phyloP scores from a whole-genome alignment of 1,140 invertebrate genomes.

The Sinonovacula constricta region DNA sequence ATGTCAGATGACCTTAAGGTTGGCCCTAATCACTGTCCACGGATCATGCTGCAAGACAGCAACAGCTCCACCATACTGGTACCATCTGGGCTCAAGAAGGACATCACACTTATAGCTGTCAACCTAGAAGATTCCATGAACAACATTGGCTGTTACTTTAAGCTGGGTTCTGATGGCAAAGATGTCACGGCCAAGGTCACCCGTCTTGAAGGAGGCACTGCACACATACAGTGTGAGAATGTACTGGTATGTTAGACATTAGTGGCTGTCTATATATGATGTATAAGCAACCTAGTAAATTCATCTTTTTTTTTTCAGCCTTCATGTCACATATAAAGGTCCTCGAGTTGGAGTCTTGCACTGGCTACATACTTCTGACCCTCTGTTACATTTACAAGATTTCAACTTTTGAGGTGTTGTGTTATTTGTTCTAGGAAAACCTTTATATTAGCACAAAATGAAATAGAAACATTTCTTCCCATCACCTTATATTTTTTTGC shows the following conservation, averaged over 20 bases:
- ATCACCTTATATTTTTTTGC: too few relatives aligned
- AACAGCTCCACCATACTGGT: constrained; percentile 57
- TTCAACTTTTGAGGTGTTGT: not conserved
- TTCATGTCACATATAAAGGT: not conserved
- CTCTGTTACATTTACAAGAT: not conserved
- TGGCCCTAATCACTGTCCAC: constrained; percentile 66
- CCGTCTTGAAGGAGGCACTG: not conserved
- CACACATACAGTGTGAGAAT: constrained; percentile 51
- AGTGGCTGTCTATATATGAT: not conserved
- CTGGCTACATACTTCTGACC: not conserved
- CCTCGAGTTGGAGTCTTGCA: not conserved
- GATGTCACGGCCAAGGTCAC: constrained; percentile 42
- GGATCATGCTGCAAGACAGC: constrained; percentile 27
- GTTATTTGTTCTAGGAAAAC: too few relatives aligned
- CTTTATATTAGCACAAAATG: too few relatives aligned
- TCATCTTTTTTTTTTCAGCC: not conserved
- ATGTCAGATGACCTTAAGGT: constrained; percentile 7
- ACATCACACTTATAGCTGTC: constrained; percentile 47
- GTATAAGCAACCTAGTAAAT: too few relatives aligned
- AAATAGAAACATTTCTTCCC: too few relatives aligned
- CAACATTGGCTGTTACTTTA: constrained; percentile 58
- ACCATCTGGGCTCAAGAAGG: constrained; percentile 59
- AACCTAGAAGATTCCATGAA: constrained; percentile 35
- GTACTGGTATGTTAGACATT: constrained; percentile 40
- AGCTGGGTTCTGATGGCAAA: constrained; percentile 37